A percentile compares a stretch with the other conserved stretches of the same genome.
Evolutionary conservation across 2,113 vertebrate species (phyloP).

Genomic region (Falcunculus frontatus): DNA sequence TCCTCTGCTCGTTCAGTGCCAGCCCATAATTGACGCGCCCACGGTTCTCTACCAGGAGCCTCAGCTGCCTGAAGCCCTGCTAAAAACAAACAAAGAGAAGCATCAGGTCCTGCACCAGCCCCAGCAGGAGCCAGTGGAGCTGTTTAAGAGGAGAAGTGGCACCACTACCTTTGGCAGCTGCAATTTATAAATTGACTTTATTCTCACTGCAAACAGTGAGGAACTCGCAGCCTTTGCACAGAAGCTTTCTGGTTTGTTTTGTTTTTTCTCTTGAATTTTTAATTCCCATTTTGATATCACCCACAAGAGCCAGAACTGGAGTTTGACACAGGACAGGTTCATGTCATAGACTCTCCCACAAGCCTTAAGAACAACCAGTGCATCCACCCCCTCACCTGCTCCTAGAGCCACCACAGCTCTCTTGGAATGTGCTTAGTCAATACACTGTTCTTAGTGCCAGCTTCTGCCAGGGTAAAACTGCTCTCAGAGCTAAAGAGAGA

Average conservation of each 20-base stretch:
- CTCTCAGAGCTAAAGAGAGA: neutral
- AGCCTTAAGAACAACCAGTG: neutral
- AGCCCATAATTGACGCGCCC: conserved; percentile 85
- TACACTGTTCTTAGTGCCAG: rapidly evolving
- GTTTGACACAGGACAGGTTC: neutral
- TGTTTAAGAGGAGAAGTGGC: neutral
- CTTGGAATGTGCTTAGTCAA: neutral
- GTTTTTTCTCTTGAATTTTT: neutral
- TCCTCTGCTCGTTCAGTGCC: conserved; percentile 84
- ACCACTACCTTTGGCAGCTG: neutral
- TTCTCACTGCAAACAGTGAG: neutral
- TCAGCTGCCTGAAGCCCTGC: conserved; percentile 81
- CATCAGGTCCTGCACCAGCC: neutral
- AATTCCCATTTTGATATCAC: neutral
- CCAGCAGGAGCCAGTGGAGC: neutral
- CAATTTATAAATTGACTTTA: neutral
- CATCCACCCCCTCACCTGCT: neutral
- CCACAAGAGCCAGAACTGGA: neutral
- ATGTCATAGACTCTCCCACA: neutral
- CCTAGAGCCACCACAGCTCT: neutral
- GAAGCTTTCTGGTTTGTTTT: neutral
- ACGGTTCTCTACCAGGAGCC: conserved; percentile 90
- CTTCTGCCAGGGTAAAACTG: neutral
- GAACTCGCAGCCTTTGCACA: neutral
- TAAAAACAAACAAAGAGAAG: neutral